A percentile compares a stretch with the other conserved stretches of the same genome.
Conservation (phyloP, 2,888 invertebrate species). For the Allophyes oxyacanthae region DNA sequence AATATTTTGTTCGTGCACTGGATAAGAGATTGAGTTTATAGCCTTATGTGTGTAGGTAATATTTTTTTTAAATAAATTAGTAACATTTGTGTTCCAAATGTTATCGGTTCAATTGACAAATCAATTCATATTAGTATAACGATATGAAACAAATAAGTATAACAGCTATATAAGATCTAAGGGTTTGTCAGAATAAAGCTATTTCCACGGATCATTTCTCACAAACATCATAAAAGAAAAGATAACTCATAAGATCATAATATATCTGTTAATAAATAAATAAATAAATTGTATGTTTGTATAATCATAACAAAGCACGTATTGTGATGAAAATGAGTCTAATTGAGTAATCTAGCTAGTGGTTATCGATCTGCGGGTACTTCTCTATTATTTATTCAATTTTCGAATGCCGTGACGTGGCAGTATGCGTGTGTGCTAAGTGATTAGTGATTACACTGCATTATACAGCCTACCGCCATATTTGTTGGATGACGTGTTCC, state of each 20-base stretch:
- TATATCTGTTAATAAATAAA: no score
- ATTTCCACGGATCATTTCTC: conserved; percentile 28
- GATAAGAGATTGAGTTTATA: no score
- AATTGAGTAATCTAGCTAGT: conserved; percentile 28
- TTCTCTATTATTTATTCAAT: conserved; percentile 44
- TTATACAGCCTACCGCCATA: conserved; percentile 21
- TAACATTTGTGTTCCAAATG: no score
- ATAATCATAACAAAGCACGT: conserved; percentile 17
- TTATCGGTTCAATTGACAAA: no score
- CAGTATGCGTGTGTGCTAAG: conserved; percentile 39
- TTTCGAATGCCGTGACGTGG: conserved; percentile 27
- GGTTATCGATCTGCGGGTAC: conserved; percentile 32
- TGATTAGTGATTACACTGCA: conserved; percentile 54
- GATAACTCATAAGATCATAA: no score
- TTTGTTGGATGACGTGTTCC: conserved; percentile 18
- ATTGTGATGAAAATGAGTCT: conserved; percentile 35
- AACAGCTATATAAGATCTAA: no score
- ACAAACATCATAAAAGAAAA: conserved; percentile 9
- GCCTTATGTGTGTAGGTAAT: no score
- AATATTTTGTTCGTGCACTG: no score
- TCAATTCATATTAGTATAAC: no score
- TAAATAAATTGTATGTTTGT: no score
- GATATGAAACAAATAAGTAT: no score
- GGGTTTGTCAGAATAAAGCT: neutral
- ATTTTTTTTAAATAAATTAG: no score